Evolutionary conservation across 1,140 invertebrate genomes (phyloP), one percentile per base, ranked within the genome.

Genomic region (Drosophila tristis): DNA sequence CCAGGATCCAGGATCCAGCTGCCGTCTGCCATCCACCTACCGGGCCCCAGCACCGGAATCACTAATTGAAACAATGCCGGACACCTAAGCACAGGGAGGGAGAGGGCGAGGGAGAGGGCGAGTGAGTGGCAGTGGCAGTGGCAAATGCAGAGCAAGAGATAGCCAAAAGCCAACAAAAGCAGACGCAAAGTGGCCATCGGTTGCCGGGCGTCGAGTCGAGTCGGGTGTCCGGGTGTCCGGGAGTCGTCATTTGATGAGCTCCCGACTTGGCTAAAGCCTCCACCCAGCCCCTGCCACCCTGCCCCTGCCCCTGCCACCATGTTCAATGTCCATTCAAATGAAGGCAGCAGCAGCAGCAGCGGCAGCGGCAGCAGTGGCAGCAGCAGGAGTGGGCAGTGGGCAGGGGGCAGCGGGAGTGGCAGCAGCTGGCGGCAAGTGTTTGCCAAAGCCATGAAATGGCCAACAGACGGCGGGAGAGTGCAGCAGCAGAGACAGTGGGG

Each of bases 41-140:
- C 11, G 4, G 11, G 7, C 15, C 16, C 39, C 42, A n/a, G 16
- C n/a, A 16, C 20, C 20, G 48, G 54, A 31, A 58, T 11, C 50
- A 73, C 75, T 82, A 87, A 87, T 87, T 87, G 82, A 87, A 87
- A 87, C 82, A 86, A 86, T 87, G 78, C 64, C 23, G 74, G 60
- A 86, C 81, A 86, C 82, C 80, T 85, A 49, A 64, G 53, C 60
- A 59, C 26, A 64, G 7, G 8, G 31, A 26, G 31, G 16, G 4
- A 16, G 35, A 29, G 9, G 44, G 31, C 26, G 13, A 15, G 9
- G 39, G 23, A 16, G n/a, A 13, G 16, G 3, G 29, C 7, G 29
- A 3, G 31, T 3, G 8, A 35, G 8, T 11, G 31, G 9, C 31
- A 11, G 9, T 61, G 57, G 44, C 43, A 26, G 45, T 1, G 25